phyloP scores from a whole-genome alignment of 2,888 invertebrate species.

The Acanthosepion pharaonis region DNA sequence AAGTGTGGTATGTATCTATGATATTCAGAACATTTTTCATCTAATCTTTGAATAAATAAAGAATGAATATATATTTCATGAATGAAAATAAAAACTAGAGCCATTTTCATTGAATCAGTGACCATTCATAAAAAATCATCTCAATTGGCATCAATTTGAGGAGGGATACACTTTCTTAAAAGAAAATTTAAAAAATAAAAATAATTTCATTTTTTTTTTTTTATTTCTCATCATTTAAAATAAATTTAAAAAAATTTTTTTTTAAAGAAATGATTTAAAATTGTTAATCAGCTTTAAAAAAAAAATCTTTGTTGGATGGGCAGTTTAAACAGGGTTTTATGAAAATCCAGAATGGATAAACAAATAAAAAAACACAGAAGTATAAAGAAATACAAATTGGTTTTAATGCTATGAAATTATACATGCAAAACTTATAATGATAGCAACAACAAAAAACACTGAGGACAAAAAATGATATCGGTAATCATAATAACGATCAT shows the following conservation, averaged over 20 bases:
- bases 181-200: too few species aligned
- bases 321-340: not conserved
- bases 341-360: not conserved
- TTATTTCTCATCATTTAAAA: not conserved
- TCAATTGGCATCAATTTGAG: constrained; percentile 33
- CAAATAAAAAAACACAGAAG: not conserved
- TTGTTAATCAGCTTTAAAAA: not conserved
- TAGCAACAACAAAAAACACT: not conserved
- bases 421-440: constrained; percentile 8
- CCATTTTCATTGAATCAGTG: constrained; percentile 9
- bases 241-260: not conserved
- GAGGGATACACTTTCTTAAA: not conserved
- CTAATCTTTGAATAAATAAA: not conserved
- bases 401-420: not conserved
- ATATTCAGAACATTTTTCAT: constrained; percentile 21
- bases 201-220: not conserved
- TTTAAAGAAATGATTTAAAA: not conserved
- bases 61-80: not conserved
- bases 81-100: not conserved
- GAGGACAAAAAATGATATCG: not conserved
- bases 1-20: constrained; percentile 33
- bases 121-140: not conserved
- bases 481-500: not conserved
- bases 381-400: not conserved
- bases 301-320: not conserved